Conservation (phyloP, 1,140 invertebrate species). For the Pseudomyrmex pallidus region DNA sequence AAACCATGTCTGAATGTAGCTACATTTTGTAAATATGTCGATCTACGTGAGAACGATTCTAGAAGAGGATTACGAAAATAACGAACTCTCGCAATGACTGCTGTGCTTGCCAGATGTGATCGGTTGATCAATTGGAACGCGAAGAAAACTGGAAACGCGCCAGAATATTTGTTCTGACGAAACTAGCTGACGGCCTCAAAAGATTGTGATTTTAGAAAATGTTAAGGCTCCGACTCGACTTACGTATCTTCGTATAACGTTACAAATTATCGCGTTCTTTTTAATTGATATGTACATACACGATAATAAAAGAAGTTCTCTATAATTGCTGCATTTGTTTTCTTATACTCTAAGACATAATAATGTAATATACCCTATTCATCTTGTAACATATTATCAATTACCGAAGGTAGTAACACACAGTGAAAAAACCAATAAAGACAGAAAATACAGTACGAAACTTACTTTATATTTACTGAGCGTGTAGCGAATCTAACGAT, state of each 20-base stretch:
- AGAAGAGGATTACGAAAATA: constrained; percentile 40
- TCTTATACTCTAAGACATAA: no score
- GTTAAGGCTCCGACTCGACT: background rate
- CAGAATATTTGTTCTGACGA: constrained; percentile 28
- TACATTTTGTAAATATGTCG: constrained; percentile 28
- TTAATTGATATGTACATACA: background rate
- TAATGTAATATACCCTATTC: no score
- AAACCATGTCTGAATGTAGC: constrained; percentile 15
- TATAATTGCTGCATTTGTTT: background rate
- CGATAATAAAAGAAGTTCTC: background rate
- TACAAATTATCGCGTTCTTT: background rate
- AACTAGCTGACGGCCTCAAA: background rate
- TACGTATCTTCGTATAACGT: background rate
- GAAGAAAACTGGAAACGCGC: constrained; percentile 32
- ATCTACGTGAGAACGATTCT: constrained; percentile 20
- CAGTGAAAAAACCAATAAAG: no score
- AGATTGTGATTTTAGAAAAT: background rate
- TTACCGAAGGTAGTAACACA: no score
- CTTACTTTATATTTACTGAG: constrained; percentile 37
- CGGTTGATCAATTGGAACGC: constrained; percentile 21
- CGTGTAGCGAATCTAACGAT: constrained; percentile 56
- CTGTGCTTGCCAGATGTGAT: constrained; percentile 40
- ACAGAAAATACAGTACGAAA: background rate
- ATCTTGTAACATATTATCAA: no score
- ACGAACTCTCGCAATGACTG: constrained; percentile 34